Conservation (phyloP, 2,888 invertebrate genomes). For the Lysandra bellargus region DNA sequence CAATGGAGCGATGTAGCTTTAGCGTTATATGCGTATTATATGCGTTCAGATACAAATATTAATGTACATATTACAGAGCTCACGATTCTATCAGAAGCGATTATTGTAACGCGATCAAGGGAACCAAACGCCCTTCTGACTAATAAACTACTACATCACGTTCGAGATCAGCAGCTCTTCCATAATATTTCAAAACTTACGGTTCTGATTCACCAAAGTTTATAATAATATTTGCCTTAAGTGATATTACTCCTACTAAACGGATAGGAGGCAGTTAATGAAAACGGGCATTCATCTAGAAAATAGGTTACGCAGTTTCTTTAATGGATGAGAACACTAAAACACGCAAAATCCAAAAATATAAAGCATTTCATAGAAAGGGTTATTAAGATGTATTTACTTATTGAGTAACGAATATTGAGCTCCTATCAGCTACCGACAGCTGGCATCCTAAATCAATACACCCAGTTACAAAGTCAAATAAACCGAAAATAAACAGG, state of each 20-base stretch:
- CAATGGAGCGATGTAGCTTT: background rate
- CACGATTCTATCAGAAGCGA: conserved; percentile 18
- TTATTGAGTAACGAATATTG: conserved; percentile 17
- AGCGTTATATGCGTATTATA: background rate
- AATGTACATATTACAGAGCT: background rate
- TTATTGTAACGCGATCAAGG: conserved; percentile 19
- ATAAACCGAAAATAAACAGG: conserved; percentile 21
- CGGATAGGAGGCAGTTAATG: too few relatives aligned
- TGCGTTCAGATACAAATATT: conserved; percentile 11
- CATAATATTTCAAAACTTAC: too few relatives aligned
- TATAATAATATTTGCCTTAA: too few relatives aligned
- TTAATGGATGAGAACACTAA: too few relatives aligned
- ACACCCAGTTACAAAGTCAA: conserved; percentile 27
- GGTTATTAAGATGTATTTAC: conserved; percentile 11
- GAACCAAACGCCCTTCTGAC: conserved; percentile 14
- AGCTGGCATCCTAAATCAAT: conserved; percentile 26
- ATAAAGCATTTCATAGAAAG: background rate
- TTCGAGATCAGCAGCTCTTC: background rate
- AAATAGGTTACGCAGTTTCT: background rate
- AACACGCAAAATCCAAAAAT: background rate
- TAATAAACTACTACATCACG: background rate
- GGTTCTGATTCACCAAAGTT: too few relatives aligned
- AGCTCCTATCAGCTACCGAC: conserved; percentile 19
- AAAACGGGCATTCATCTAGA: background rate
- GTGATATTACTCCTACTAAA: too few relatives aligned